A percentile compares a stretch with the other conserved stretches of the same genome.
Conservation (phyloP, 2,888 invertebrate genomes). For the Drosophila merina region DNA sequence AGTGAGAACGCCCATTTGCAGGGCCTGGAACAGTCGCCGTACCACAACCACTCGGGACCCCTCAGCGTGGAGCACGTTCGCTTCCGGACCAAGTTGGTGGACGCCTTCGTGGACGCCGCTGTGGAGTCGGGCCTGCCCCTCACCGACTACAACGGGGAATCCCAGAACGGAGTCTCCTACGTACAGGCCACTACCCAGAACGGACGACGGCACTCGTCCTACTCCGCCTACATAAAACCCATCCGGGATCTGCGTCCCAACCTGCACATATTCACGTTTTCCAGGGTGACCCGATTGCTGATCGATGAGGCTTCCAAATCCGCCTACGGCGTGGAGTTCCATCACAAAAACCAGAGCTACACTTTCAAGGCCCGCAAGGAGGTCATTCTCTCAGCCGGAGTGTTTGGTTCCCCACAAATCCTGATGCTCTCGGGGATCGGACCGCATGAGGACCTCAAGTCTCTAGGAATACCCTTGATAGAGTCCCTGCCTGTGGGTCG, state of each 20-base stretch:
- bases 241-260: slow-evolving; percentile 85
- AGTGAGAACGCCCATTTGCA: slow-evolving; percentile 84
- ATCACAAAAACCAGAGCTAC: slow-evolving; percentile 84
- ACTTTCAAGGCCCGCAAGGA: slow-evolving; percentile 88
- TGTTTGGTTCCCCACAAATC: slow-evolving; percentile 94
- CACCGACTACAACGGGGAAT: slow-evolving; percentile 88
- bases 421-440: slow-evolving; percentile 93
- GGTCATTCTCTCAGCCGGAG: slow-evolving; percentile 94
- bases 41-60: slow-evolving; percentile 87
- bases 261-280: slow-evolving; percentile 87
- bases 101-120: slow-evolving; percentile 87
- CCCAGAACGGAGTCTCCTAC: slow-evolving; percentile 87
- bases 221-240: slow-evolving; percentile 87
- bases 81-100: slow-evolving; percentile 85
- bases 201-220: slow-evolving; percentile 88
- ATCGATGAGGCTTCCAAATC: slow-evolving; percentile 87
- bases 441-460: slow-evolving; percentile 85
- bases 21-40: slow-evolving; percentile 85
- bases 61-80: slow-evolving; percentile 87
- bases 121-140: slow-evolving; percentile 87
- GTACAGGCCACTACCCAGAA: slow-evolving; percentile 86
- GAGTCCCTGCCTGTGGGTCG: slow-evolving; percentile 88
- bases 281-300: slow-evolving; percentile 87
- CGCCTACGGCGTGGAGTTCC: slow-evolving; percentile 89
- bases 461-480: slow-evolving; percentile 86